Percentiles rank a stretch among this genome's conserved stretches.
Evolutionary conservation across 2,797 vertebrate species (phyloP).

Genomic region (Onychomys torridus): DNA sequence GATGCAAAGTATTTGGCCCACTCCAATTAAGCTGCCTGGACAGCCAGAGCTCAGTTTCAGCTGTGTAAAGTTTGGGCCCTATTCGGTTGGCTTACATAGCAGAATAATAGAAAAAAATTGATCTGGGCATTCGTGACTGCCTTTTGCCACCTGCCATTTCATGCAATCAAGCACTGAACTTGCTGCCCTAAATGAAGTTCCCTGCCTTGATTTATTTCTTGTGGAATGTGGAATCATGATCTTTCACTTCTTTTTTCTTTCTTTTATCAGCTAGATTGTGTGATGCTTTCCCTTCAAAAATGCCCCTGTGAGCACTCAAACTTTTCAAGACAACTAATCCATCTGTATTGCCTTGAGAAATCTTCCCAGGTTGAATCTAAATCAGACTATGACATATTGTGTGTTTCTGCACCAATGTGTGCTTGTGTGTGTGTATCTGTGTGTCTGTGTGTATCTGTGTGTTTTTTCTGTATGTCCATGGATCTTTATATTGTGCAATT

Average conservation of each 20-base stretch:
- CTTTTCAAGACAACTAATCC: slow-evolving; percentile 37
- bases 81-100: slow-evolving; percentile 36
- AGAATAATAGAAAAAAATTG: slow-evolving; percentile 62
- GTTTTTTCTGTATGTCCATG: not conserved
- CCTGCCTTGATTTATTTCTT: slow-evolving; percentile 33
- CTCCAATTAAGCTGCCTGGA: not conserved
- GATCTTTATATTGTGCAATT: not conserved
- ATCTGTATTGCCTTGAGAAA: slow-evolving; percentile 38
- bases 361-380: not conserved
- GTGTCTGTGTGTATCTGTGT: not conserved
- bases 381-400: not conserved
- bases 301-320: not conserved
- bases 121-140: slow-evolving; percentile 29
- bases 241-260: not conserved
- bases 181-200: not conserved
- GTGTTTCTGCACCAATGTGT: no score
- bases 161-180: not conserved
- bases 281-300: slow-evolving; percentile 50
- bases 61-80: slow-evolving; percentile 50
- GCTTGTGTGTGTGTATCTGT: not conserved
- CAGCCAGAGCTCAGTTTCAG: slow-evolving; percentile 45
- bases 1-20: slow-evolving; percentile 40
- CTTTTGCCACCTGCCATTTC: slow-evolving; percentile 62
- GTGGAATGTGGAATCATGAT: not conserved
- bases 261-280: slow-evolving; percentile 9